Conservation (phyloP, 2,113 vertebrate genomes). For the Hemicordylus capensis region DNA sequence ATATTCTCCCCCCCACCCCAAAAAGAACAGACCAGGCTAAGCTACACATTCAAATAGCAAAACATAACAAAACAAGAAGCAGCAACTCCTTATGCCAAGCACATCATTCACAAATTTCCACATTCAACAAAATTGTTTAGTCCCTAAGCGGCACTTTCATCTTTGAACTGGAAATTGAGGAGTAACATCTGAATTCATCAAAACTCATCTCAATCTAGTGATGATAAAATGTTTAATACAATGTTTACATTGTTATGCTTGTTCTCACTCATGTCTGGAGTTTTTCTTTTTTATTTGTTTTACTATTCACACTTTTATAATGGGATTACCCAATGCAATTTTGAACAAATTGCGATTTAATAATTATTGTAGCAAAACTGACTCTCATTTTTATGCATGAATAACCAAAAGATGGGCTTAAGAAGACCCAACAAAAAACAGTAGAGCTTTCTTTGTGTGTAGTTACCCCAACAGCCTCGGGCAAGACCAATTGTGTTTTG, state of each 20-base stretch:
- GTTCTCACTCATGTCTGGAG: slow-evolving; percentile 57
- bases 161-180: slow-evolving; percentile 68
- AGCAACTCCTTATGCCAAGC: slow-evolving; percentile 51
- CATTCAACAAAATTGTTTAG: slow-evolving; percentile 65
- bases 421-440: slow-evolving; percentile 2
- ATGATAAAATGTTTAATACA: slow-evolving; percentile 58
- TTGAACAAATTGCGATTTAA: slow-evolving; percentile 9
- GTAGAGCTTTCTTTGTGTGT: background rate
- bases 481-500: background rate
- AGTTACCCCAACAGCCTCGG: slow-evolving; percentile 10
- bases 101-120: slow-evolving; percentile 64
- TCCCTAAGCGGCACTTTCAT: slow-evolving; percentile 67
- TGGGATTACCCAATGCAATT: slow-evolving; percentile 25
- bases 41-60: slow-evolving; percentile 57
- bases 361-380: background rate
- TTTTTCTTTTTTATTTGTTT: slow-evolving; percentile 51
- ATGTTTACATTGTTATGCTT: slow-evolving; percentile 54
- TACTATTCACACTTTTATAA: slow-evolving; percentile 65
- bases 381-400: slow-evolving; percentile 3
- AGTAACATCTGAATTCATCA: slow-evolving; percentile 72
- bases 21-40: slow-evolving; percentile 54
- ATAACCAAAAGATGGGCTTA: slow-evolving; percentile 8
- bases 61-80: background rate
- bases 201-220: slow-evolving; percentile 61
- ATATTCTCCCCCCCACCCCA: slow-evolving; percentile 44